A percentile compares a stretch with the other conserved stretches of the same genome.
Evolutionary conservation across 2,797 vertebrate species (phyloP).

Genomic region (Poecile montanus): DNA sequence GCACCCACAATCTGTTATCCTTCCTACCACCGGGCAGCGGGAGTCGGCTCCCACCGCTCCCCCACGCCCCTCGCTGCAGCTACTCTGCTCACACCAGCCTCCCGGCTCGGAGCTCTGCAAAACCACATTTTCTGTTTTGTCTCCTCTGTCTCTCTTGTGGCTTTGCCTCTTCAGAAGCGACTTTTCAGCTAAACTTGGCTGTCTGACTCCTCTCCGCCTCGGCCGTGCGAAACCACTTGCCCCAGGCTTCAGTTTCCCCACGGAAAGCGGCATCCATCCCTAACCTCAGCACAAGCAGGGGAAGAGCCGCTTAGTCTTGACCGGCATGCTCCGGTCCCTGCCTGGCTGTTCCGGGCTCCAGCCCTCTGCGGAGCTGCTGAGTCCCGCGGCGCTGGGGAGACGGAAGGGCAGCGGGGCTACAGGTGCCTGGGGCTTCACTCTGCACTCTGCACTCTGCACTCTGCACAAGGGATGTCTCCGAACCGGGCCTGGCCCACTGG

Average conservation of each 20-base stretch:
- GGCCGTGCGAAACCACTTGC: not conserved
- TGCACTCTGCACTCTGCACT: not conserved
- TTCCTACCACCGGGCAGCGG: rapidly evolving
- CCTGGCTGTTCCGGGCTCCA: not conserved
- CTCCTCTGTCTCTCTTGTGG: not conserved
- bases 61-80: not conserved
- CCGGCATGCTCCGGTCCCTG: rapidly evolving
- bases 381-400: too few species aligned
- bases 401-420: not conserved
- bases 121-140: not conserved
- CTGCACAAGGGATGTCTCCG: too few species aligned
- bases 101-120: not conserved
- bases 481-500: not conserved
- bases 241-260: not conserved
- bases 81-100: rapidly evolving
- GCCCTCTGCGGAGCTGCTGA: not conserved
- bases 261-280: not conserved
- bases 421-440: not conserved
- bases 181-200: not conserved
- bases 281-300: not conserved
- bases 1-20: not conserved
- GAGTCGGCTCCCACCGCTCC: not conserved
- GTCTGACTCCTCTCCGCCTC: not conserved
- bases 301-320: rapidly evolving
- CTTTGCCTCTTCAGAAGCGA: not conserved